Percentiles rank a stretch among this genome's conserved stretches.
phyloP scores from a whole-genome alignment of 2,797 vertebrate species.

The Micromesistius poutassou region DNA sequence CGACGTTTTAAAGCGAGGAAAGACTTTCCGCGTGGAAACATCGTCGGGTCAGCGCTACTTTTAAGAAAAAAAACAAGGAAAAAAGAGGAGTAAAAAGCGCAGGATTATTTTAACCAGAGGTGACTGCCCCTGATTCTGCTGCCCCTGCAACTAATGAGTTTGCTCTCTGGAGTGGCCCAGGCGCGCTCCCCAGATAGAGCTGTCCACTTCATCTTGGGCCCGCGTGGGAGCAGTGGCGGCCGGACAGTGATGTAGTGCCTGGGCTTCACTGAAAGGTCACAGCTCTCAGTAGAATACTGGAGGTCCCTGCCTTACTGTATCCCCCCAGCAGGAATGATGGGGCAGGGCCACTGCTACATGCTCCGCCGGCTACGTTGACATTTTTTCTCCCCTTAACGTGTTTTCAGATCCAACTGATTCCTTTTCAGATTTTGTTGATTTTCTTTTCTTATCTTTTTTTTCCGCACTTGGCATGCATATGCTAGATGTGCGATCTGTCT shows the following conservation, averaged over 20 bases:
- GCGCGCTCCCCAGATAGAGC: conserved; percentile 71
- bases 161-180: conserved; percentile 66
- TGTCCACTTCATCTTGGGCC: conserved; percentile 73
- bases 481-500: neutral
- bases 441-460: too few species aligned
- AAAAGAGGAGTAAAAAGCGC: neutral
- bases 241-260: conserved; percentile 74
- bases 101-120: conserved; percentile 71
- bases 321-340: conserved; percentile 57
- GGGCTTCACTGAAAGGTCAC: conserved; percentile 69
- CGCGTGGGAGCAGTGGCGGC: conserved; percentile 54
- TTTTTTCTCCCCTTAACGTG: conserved; percentile 58
- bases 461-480: conserved; percentile 4
- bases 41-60: conserved; percentile 42
- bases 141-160: conserved; percentile 71
- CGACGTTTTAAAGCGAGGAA: neutral
- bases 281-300: conserved; percentile 57
- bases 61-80: conserved; percentile 31
- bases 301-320: conserved; percentile 63
- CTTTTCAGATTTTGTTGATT: conserved; percentile 8
- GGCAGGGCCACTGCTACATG: conserved; percentile 47
- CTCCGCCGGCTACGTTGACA: conserved; percentile 56
- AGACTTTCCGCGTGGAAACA: neutral
- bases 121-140: conserved; percentile 68
- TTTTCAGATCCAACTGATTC: conserved; percentile 28